These are phyloP conservation scores for Syrista parreyssii DNA, from an alignment of 2,888 invertebrate species.

Conservation along the genomic window DNA sequence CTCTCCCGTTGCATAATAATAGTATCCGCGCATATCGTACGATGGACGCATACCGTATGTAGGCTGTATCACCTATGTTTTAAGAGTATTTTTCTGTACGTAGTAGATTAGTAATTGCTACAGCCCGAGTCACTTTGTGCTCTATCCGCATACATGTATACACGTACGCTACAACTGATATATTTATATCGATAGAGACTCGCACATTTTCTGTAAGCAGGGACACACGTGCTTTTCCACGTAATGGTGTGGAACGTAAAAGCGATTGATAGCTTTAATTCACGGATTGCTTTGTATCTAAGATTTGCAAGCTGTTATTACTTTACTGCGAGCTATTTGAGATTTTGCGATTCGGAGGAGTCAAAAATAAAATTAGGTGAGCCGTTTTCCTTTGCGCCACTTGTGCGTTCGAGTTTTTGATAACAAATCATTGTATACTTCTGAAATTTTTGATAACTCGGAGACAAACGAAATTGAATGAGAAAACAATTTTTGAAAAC, in stretches of 20 bases:
- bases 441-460: background rate
- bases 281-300: background rate
- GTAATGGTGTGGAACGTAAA: background rate
- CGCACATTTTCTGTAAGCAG: background rate
- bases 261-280: background rate
- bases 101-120: conserved; percentile 20
- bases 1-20: background rate
- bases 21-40: conserved; percentile 14
- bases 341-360: background rate
- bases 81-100: conserved; percentile 45
- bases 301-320: background rate
- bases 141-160: background rate
- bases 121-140: background rate
- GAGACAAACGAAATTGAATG: background rate
- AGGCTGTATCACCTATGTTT: conserved; percentile 15
- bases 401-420: background rate
- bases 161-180: background rate
- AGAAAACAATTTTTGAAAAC: background rate
- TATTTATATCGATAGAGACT: background rate
- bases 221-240: background rate
- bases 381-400: background rate
- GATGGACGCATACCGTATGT: conserved; percentile 36
- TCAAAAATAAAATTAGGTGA: background rate
- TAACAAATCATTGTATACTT: background rate
- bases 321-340: background rate